These are phyloP conservation scores for Nematopogon swammerdamellus DNA, from an alignment of 2,888 invertebrate genomes.

Conservation along the genomic window DNA sequence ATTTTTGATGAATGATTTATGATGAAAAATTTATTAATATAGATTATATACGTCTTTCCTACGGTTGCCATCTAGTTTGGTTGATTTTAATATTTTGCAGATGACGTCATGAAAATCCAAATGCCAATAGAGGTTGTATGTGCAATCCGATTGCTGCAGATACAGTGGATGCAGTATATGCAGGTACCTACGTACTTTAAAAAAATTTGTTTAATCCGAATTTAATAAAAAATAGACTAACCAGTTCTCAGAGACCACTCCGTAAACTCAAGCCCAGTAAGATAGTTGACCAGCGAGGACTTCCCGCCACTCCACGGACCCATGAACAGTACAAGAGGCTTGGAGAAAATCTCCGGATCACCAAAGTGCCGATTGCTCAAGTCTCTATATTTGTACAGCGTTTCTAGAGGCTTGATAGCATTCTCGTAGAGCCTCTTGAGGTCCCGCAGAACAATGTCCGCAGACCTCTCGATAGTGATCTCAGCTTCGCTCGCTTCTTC, in stretches of 20 bases:
- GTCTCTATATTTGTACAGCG: slow-evolving; percentile 87
- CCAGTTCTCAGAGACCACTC: slow-evolving; percentile 83
- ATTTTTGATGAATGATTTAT: no score
- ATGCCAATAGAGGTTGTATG: no score
- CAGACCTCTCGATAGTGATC: slow-evolving; percentile 66
- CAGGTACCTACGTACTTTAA: no score
- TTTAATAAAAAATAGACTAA: slow-evolving; percentile 34
- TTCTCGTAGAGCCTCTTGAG: slow-evolving; percentile 82
- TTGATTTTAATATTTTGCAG: no score
- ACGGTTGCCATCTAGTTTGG: no score
- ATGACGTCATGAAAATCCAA: no score
- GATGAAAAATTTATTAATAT: no score
- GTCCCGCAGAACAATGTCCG: slow-evolving; percentile 77
- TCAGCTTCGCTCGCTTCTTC: slow-evolving; percentile 71
- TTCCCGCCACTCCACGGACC: slow-evolving; percentile 97
- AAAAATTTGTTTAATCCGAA: no score
- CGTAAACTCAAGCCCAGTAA: slow-evolving; percentile 83
- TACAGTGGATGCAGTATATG: no score
- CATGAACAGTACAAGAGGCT: slow-evolving; percentile 89
- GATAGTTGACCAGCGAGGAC: slow-evolving; percentile 90
- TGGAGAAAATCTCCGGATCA: slow-evolving; percentile 93
- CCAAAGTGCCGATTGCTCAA: slow-evolving; percentile 89
- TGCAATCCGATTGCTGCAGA: no score
- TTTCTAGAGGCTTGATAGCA: slow-evolving; percentile 87
- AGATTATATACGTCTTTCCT: no score